Evolutionary conservation across 2,113 vertebrate species (phyloP).

Genomic region (Octodon degus): DNA sequence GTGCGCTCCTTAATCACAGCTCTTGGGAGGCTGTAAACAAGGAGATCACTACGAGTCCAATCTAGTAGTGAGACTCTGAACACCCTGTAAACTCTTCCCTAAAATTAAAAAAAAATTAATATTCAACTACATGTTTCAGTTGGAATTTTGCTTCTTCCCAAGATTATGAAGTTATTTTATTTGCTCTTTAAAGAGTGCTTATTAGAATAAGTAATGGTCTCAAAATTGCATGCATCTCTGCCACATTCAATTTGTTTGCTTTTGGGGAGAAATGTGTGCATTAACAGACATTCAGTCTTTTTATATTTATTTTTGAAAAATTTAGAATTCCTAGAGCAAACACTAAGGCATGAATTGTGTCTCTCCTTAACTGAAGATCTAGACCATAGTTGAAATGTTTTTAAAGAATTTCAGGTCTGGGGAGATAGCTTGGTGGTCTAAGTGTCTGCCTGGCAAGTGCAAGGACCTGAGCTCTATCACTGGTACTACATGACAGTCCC

Average conservation of each 20-base stretch:
- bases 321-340: not conserved
- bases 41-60: too few species aligned
- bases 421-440: too few species aligned
- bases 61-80: too few species aligned
- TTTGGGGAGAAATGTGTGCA: not conserved
- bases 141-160: not conserved
- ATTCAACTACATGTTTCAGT: not conserved
- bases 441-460: too few species aligned
- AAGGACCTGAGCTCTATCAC: too few species aligned
- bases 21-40: too few species aligned
- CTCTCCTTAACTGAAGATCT: not conserved
- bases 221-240: rapidly evolving
- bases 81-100: too few species aligned
- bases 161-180: not conserved
- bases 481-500: too few species aligned
- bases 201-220: not conserved
- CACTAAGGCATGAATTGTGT: not conserved
- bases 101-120: not conserved
- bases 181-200: not conserved
- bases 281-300: rapidly evolving
- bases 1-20: too few species aligned
- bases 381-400: not conserved
- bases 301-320: not conserved
- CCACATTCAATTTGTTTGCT: not conserved
- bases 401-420: not conserved